phyloP scores from a whole-genome alignment of 1,140 invertebrate species.

The Drosophila subpulchrella region DNA sequence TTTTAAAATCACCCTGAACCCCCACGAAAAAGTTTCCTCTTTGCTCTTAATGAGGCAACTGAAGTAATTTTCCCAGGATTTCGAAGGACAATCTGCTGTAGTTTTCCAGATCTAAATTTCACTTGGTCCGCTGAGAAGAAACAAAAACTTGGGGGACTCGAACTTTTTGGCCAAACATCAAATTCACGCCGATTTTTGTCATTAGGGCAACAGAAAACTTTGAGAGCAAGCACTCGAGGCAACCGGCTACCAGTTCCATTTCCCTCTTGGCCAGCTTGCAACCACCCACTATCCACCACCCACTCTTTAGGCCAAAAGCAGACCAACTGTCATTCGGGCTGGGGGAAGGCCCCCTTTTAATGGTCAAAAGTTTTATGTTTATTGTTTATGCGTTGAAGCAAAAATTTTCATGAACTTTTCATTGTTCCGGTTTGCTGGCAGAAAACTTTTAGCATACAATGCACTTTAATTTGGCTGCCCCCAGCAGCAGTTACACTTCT shows the following conservation, averaged over 20 bases:
- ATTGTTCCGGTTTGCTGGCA: constrained; percentile 79
- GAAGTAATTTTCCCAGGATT: constrained; percentile 21
- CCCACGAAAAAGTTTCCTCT: background rate
- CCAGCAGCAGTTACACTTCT: constrained; percentile 1
- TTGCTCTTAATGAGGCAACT: constrained; percentile 15
- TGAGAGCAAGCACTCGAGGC: constrained; percentile 48
- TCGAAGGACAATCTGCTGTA: constrained; percentile 32
- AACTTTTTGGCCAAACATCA: constrained; percentile 66
- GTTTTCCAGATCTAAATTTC: constrained; percentile 48
- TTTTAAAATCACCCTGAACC: background rate
- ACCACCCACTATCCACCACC: background rate
- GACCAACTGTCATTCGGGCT: constrained; percentile 56
- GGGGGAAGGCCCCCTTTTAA: constrained; percentile 72
- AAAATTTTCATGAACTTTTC: constrained; percentile 83
- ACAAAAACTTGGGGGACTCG: constrained; percentile 15
- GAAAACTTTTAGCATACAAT: constrained; percentile 79
- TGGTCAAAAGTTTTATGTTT: constrained; percentile 82
- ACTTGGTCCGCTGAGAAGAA: constrained; percentile 23
- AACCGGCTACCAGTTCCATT: constrained; percentile 5
- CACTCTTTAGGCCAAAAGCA: background rate
- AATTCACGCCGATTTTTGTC: constrained; percentile 80
- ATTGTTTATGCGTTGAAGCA: constrained; percentile 81
- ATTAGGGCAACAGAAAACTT: constrained; percentile 71
- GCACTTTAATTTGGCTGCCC: constrained; percentile 71
- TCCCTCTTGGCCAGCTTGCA: constrained; percentile 1